These are phyloP conservation scores for Heterohyrax brucei DNA, from an alignment of 2,797 vertebrate species.

Conservation along the genomic window DNA sequence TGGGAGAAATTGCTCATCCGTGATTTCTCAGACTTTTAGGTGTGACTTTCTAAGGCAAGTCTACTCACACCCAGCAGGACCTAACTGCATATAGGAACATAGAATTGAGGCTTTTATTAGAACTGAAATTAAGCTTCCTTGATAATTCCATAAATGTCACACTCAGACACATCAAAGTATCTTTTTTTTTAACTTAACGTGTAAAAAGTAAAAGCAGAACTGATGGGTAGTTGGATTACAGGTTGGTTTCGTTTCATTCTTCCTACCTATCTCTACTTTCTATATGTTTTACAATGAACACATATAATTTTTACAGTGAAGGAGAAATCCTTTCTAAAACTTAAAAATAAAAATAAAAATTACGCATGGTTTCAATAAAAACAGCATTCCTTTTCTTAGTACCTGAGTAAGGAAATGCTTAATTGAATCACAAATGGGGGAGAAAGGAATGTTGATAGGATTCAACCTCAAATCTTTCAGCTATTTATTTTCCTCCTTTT, in stretches of 20 bases:
- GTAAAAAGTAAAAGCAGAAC: conserved; percentile 55
- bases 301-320: conserved; percentile 59
- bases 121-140: conserved; percentile 10
- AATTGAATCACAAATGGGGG: conserved; percentile 55
- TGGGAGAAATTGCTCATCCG: accelerated
- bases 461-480: conserved; percentile 66
- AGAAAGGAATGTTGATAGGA: background rate
- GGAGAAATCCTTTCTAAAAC: conserved; percentile 63
- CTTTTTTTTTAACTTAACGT: background rate
- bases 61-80: background rate
- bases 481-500: conserved; percentile 76
- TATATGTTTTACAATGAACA: conserved; percentile 64
- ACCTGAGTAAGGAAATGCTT: conserved; percentile 45
- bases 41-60: background rate
- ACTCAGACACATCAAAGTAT: background rate
- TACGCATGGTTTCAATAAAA: conserved; percentile 48
- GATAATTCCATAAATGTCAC: conserved; percentile 19
- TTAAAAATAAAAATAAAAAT: background rate
- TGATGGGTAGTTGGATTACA: background rate
- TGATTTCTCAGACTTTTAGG: background rate
- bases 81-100: background rate
- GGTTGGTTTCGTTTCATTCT: conserved; percentile 58
- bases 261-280: conserved; percentile 37
- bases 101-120: background rate
- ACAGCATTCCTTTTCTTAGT: conserved; percentile 28